Evolutionary conservation across 2,113 vertebrate genomes (phyloP).

Genomic region (Rhombomys opimus): DNA sequence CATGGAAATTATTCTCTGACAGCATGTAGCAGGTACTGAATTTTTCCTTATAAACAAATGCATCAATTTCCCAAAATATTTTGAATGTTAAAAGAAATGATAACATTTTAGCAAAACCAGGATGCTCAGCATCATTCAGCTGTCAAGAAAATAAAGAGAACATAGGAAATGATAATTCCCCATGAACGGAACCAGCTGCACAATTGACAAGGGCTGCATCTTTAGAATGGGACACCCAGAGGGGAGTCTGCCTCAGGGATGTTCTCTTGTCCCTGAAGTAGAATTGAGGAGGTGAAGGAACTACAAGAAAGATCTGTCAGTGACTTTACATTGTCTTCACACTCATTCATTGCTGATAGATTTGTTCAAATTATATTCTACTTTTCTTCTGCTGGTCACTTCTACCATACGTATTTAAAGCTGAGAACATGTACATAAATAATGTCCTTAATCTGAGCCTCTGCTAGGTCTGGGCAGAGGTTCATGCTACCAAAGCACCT

Average conservation of each 20-base stretch:
- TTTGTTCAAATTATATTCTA: background rate
- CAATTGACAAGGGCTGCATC: background rate
- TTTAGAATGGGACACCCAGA: background rate
- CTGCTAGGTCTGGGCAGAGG: background rate
- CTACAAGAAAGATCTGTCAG: background rate
- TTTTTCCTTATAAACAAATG: conserved; percentile 13
- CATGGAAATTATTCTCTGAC: background rate
- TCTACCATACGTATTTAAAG: background rate
- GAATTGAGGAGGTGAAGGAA: background rate
- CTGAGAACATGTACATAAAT: background rate
- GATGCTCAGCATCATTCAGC: background rate
- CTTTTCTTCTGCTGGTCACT: background rate
- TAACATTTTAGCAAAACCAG: background rate
- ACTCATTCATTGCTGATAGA: background rate
- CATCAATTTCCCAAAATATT: background rate
- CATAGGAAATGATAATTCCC: background rate
- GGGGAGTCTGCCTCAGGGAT: background rate
- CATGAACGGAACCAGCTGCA: background rate
- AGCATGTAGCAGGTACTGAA: background rate
- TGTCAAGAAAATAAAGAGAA: background rate
- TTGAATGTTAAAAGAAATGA: conserved; percentile 34
- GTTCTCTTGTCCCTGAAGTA: background rate
- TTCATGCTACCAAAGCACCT: accelerated
- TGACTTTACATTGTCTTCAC: background rate
- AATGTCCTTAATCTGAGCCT: background rate